Evolutionary conservation across 2,797 vertebrate genomes (phyloP).

Genomic region (Meriones psammophilus): DNA sequence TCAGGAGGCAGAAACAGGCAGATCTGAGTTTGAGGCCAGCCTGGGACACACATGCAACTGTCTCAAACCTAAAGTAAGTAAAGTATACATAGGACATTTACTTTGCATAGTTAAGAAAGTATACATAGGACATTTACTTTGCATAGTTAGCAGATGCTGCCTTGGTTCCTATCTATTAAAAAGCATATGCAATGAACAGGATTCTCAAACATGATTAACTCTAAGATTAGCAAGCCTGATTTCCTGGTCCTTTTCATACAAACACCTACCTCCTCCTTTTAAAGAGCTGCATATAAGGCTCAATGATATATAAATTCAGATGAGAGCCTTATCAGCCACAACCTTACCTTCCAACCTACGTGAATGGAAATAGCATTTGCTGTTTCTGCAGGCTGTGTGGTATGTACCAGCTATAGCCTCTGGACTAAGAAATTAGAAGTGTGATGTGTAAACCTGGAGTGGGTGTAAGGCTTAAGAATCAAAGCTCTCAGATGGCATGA

Average conservation of each 20-base stretch:
- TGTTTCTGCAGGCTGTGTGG: not conserved
- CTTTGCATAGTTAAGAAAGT: too few relatives aligned
- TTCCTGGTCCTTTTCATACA: not conserved
- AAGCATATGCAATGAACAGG: not conserved
- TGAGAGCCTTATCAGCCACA: not conserved
- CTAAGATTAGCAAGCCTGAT: not conserved
- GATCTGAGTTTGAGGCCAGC: not conserved
- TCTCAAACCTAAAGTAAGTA: not conserved
- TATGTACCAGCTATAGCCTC: not conserved
- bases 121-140: not conserved
- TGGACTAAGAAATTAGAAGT: not conserved
- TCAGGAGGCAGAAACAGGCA: not conserved
- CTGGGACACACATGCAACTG: not conserved
- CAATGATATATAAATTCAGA: not conserved
- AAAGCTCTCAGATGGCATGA: not conserved
- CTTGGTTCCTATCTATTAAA: not conserved
- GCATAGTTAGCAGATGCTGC: not conserved
- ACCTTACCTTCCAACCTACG: not conserved
- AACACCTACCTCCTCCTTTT: not conserved
- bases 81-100: not conserved
- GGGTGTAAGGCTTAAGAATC: not conserved
- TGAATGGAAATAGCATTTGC: not conserved
- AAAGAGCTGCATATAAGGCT: not conserved
- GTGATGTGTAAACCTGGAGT: not conserved
- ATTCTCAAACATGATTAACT: not conserved